These are phyloP conservation scores for Volucella inanis DNA, from an alignment of 2,888 invertebrate genomes.

Conservation along the genomic window DNA sequence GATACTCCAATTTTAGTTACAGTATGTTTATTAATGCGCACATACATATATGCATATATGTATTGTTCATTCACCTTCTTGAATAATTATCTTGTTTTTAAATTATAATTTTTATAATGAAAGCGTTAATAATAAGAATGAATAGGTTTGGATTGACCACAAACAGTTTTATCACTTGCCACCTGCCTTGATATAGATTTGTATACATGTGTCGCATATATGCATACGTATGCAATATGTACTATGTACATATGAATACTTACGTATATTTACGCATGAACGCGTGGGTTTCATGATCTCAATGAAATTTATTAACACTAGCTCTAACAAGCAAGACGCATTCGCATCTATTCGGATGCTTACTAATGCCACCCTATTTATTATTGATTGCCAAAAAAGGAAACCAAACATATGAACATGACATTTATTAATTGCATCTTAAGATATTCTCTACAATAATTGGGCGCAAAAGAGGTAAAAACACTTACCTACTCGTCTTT, in stretches of 20 bases:
- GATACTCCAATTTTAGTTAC: too few relatives aligned
- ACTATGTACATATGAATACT: too few relatives aligned
- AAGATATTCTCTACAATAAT: constrained; percentile 58
- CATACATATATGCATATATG: too few relatives aligned
- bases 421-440: constrained; percentile 70
- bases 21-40: too few relatives aligned
- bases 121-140: too few relatives aligned
- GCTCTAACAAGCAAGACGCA: constrained; percentile 29
- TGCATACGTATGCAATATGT: background rate
- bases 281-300: background rate
- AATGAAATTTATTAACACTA: constrained; percentile 17
- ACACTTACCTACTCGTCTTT: constrained; percentile 66
- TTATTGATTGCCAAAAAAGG: constrained; percentile 56
- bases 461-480: constrained; percentile 61
- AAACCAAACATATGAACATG: constrained; percentile 58
- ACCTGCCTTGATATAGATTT: background rate
- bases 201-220: background rate
- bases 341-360: constrained; percentile 27
- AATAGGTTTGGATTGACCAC: too few relatives aligned
- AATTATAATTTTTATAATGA: too few relatives aligned
- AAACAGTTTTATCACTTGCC: constrained; percentile 11
- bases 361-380: constrained; percentile 54
- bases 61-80: too few relatives aligned
- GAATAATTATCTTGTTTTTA: too few relatives aligned
- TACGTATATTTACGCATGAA: background rate